phyloP scores from a whole-genome alignment of 2,113 vertebrate genomes.

The Circaetus gallicus region DNA sequence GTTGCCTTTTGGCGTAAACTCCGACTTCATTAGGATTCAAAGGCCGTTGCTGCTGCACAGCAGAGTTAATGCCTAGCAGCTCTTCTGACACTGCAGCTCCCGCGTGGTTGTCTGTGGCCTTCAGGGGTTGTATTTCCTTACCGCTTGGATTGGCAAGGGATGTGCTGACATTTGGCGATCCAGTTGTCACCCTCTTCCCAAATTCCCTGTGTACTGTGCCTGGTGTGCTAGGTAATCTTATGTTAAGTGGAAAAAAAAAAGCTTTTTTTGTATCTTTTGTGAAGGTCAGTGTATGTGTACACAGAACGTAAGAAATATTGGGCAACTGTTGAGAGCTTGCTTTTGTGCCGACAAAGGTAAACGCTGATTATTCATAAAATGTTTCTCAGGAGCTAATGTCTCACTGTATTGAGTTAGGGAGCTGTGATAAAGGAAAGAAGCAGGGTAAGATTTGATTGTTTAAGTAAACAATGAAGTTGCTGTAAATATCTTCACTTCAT shows the following conservation, averaged over 20 bases:
- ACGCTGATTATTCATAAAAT: not conserved
- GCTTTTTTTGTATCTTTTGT: not conserved
- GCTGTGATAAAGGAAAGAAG: not conserved
- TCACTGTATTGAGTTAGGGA: not conserved
- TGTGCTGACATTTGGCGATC: not conserved
- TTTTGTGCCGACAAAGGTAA: not conserved
- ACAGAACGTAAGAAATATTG: not conserved
- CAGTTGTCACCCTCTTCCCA: not conserved
- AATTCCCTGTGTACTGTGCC: not conserved
- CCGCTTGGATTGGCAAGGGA: fast-evolving
- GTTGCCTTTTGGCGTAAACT: fast-evolving
- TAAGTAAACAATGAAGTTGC: not conserved
- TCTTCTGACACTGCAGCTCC: fast-evolving
- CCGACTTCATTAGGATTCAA: not conserved
- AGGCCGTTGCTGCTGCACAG: not conserved
- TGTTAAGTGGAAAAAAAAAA: fast-evolving
- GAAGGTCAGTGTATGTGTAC: not conserved
- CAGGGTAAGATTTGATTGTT: not conserved
- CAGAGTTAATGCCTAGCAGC: not conserved
- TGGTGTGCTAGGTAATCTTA: not conserved
- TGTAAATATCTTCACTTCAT: not conserved
- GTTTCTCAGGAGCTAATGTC: not conserved
- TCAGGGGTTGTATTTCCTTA: not conserved
- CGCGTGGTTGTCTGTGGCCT: not conserved
- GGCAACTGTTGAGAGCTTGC: not conserved